Evolutionary conservation across 2,797 vertebrate genomes (phyloP).

Genomic region (Mergus octosetaceus): DNA sequence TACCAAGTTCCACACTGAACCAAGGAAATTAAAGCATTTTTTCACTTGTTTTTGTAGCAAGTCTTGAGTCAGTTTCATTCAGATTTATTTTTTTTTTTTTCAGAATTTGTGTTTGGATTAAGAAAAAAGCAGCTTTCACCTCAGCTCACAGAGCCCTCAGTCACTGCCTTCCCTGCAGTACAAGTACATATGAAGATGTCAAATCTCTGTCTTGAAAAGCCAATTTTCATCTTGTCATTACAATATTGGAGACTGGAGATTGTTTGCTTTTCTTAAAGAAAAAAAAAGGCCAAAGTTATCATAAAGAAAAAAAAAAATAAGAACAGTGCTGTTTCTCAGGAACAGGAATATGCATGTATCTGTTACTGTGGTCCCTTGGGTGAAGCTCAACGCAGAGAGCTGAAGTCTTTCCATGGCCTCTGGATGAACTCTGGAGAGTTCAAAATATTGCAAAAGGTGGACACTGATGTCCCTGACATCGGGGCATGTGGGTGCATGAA

Average conservation of each 20-base stretch:
- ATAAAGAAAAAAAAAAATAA: neutral
- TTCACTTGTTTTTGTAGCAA: neutral
- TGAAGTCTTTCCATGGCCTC: neutral
- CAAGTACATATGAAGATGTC: neutral
- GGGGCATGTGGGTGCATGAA: accelerated
- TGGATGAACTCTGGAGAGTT: neutral
- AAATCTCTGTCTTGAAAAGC: neutral
- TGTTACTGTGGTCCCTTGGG: neutral
- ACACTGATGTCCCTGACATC: neutral
- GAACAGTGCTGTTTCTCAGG: neutral
- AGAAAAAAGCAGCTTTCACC: neutral
- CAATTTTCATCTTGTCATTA: neutral
- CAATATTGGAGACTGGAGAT: accelerated
- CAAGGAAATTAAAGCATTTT: neutral
- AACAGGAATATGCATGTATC: neutral
- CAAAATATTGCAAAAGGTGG: neutral
- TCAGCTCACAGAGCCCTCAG: neutral
- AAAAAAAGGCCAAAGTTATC: neutral
- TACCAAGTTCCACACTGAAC: neutral
- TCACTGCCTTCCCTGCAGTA: neutral
- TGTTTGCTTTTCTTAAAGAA: neutral
- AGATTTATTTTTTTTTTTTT: neutral
- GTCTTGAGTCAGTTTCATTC: neutral
- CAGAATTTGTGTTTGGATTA: neutral
- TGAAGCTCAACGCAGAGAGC: neutral